Evolutionary conservation across 2,797 vertebrate species (phyloP).

Genomic region (Artibeus lituratus): DNA sequence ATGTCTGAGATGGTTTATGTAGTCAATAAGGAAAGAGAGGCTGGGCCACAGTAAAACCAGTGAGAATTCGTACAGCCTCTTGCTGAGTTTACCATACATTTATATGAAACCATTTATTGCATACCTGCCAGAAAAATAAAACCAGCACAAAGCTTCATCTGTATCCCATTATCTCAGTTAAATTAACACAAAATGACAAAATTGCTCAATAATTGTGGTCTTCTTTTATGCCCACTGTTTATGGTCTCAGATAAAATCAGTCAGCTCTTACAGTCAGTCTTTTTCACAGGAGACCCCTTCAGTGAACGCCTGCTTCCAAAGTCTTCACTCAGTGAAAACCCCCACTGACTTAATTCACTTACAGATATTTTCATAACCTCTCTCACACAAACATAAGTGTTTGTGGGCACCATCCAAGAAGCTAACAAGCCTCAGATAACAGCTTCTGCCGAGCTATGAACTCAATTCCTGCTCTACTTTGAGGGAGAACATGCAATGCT

Average conservation of each 20-base stretch:
- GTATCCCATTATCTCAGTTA: slow-evolving; percentile 73
- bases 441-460: background rate
- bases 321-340: background rate
- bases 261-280: slow-evolving; percentile 44
- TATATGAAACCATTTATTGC: slow-evolving; percentile 69
- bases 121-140: slow-evolving; percentile 59
- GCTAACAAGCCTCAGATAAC: slow-evolving; percentile 43
- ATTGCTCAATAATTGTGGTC: slow-evolving; percentile 66
- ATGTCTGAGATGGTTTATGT: slow-evolving; percentile 40
- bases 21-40: slow-evolving; percentile 56
- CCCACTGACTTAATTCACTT: slow-evolving; percentile 33
- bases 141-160: slow-evolving; percentile 61
- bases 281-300: slow-evolving; percentile 47
- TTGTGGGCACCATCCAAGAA: slow-evolving; percentile 46
- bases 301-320: background rate
- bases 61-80: slow-evolving; percentile 65
- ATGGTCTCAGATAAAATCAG: slow-evolving; percentile 74
- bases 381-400: slow-evolving; percentile 47
- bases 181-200: slow-evolving; percentile 75
- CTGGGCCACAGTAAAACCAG: slow-evolving; percentile 60
- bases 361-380: slow-evolving; percentile 61
- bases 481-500: background rate
- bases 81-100: slow-evolving; percentile 65
- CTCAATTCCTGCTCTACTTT: slow-evolving; percentile 52
- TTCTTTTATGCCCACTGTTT: slow-evolving; percentile 70